Base-by-base conservation (phyloP, 1,140 invertebrate species). In the Antheraea mylitta region DNA sequence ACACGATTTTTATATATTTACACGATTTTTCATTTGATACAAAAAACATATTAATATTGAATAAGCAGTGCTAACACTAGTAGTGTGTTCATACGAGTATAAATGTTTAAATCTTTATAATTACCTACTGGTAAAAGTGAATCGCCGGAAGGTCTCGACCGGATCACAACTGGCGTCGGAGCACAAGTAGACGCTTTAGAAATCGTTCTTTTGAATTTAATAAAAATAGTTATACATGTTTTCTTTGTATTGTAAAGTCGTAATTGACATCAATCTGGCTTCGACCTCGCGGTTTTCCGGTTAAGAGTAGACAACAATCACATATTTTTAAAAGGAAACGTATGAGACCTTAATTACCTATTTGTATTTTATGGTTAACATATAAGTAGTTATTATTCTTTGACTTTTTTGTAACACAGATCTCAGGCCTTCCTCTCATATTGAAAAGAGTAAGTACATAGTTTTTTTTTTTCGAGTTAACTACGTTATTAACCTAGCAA, bases 211-310 rank as follows among this genome's bases (percentile, higher is more conserved):
- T 86, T 85, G 79, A 83, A 69, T 75, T 80, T 82, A 85, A 88
- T 82, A 70, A 64, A 30, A 85, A 79, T 76, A 72, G 45, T 53
- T 53, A 53, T 53, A 16, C 16, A 16, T 16, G 45, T n/a, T 83
- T 80, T 83, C 76, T 79, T 81, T 80, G 73, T 83, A 69, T 73
- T 53, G 6, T 53, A 53, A 53, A 53, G 11, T 53, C 75, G 78
- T 87, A 83, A 87, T 86, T 87, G 80, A 79, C 80, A 80, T 83
- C 79, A 88, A 83, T 85, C 82, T 80, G 73, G 74, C 80, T 80
- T 36, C 72, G 66, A 74, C 71, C 66, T 80, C 86, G 83, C 72
- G 85, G 85, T 87, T 88, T 88, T 81, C 78, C 68, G 70, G 64
- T 45, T 60, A 16, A 18, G 19, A 45, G 58, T 67, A 63, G 16